Conservation (phyloP, 2,888 invertebrate genomes). For the Napeogenes inachia region DNA sequence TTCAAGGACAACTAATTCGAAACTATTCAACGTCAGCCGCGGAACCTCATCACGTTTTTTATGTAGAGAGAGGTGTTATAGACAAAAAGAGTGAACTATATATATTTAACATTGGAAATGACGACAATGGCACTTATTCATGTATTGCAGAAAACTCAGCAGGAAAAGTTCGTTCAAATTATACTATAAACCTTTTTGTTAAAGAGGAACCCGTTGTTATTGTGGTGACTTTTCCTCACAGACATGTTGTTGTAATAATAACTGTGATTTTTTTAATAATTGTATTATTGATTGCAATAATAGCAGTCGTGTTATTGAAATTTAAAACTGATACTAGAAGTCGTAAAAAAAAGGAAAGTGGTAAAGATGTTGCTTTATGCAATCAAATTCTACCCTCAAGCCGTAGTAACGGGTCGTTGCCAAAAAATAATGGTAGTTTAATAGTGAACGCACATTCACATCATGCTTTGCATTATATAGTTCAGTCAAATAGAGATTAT, state of each 20-base stretch:
- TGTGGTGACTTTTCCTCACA: slow-evolving; percentile 82
- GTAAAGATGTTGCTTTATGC: slow-evolving; percentile 79
- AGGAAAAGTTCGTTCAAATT: slow-evolving; percentile 87
- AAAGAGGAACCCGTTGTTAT: slow-evolving; percentile 84
- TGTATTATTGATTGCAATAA: slow-evolving; percentile 80
- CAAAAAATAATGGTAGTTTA: slow-evolving; percentile 76
- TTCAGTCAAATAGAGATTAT: slow-evolving; percentile 74
- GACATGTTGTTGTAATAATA: slow-evolving; percentile 83
- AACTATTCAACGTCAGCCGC: slow-evolving; percentile 83
- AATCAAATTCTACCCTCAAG: slow-evolving; percentile 72
- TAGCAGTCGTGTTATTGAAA: slow-evolving; percentile 80
- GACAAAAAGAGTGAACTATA: slow-evolving; percentile 88
- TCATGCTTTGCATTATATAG: slow-evolving; percentile 74
- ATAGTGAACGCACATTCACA: slow-evolving; percentile 77
- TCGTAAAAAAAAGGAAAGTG: slow-evolving; percentile 76
- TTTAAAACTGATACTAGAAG: slow-evolving; percentile 71
- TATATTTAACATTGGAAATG: slow-evolving; percentile 85
- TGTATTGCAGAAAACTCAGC: slow-evolving; percentile 92
- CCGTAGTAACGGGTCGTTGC: slow-evolving; percentile 68
- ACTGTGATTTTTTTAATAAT: slow-evolving; percentile 81
- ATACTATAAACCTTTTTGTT: slow-evolving; percentile 85
- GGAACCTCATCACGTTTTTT: slow-evolving; percentile 83
- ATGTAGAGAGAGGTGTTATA: slow-evolving; percentile 83
- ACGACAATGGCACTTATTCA: slow-evolving; percentile 90
- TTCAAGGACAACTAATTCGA: slow-evolving; percentile 87